phyloP scores from a whole-genome alignment of 2,888 invertebrate genomes.

The Hesperia comma region DNA sequence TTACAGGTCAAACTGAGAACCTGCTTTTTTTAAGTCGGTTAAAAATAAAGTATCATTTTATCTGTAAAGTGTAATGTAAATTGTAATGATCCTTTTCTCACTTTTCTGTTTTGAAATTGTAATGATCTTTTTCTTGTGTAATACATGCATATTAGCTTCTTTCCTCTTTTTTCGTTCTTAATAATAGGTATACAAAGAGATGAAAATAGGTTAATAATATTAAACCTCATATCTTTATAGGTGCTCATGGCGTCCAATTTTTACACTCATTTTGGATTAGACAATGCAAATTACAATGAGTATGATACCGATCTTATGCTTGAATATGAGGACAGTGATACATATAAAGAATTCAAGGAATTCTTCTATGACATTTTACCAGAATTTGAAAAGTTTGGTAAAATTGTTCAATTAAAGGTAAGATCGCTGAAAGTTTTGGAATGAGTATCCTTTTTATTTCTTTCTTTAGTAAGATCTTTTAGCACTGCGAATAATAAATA shows the following conservation, averaged over 20 bases:
- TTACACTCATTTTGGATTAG: slow-evolving; percentile 92
- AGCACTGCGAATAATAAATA: neutral
- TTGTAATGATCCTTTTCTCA: too few species aligned
- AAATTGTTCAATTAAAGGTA: slow-evolving; percentile 87
- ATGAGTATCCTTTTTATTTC: slow-evolving; percentile 26
- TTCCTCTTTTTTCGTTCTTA: too few species aligned
- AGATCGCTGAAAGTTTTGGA: slow-evolving; percentile 40
- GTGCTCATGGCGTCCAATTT: slow-evolving; percentile 90
- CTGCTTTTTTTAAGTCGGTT: too few species aligned
- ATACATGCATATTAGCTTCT: too few species aligned
- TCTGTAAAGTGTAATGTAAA: too few species aligned
- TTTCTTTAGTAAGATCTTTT: neutral
- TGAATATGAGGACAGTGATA: slow-evolving; percentile 93
- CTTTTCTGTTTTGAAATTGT: too few species aligned
- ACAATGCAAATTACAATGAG: slow-evolving; percentile 88
- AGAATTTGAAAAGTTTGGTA: slow-evolving; percentile 91
- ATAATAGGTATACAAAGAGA: too few species aligned
- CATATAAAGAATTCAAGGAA: slow-evolving; percentile 90
- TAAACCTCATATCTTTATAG: slow-evolving; percentile 59
- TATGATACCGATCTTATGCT: slow-evolving; percentile 91
- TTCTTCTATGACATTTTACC: slow-evolving; percentile 94
- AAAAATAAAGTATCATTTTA: too few species aligned
- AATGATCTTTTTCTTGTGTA: too few species aligned
- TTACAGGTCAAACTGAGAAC: too few species aligned
- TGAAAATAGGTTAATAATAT: too few species aligned